A percentile compares a stretch with the other conserved stretches of the same genome.
Conservation (phyloP, 1,140 invertebrate species). For the Drosophila navojoa region DNA sequence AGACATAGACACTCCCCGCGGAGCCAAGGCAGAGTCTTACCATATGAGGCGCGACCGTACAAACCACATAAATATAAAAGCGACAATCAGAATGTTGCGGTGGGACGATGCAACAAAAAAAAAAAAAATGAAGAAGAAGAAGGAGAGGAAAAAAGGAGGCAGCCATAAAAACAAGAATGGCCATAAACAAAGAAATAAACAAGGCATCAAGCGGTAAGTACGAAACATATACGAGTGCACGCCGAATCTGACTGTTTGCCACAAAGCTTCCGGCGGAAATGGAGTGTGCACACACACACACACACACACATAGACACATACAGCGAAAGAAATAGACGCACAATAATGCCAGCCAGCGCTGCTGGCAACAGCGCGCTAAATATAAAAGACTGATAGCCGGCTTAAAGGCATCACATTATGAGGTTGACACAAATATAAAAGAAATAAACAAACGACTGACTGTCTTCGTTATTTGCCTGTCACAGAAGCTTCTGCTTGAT, state of each 20-base stretch:
- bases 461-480: slow-evolving; percentile 44
- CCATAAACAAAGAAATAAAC: slow-evolving; percentile 81
- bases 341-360: slow-evolving; percentile 57
- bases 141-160: slow-evolving; percentile 10
- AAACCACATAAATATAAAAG: slow-evolving; percentile 75
- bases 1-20: slow-evolving; percentile 10
- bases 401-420: slow-evolving; percentile 70
- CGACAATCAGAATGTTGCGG: slow-evolving; percentile 65
- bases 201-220: slow-evolving; percentile 69
- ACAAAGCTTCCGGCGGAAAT: slow-evolving; percentile 73
- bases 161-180: slow-evolving; percentile 57
- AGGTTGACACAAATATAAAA: slow-evolving; percentile 66
- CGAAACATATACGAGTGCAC: slow-evolving; percentile 44
- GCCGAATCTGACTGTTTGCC: slow-evolving; percentile 52
- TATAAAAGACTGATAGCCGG: slow-evolving; percentile 70
- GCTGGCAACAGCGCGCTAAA: slow-evolving; percentile 41
- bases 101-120: slow-evolving; percentile 32
- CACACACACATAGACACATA: slow-evolving; percentile 9
- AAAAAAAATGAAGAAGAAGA: slow-evolving; percentile 22
- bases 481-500: slow-evolving; percentile 27
- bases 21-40: slow-evolving; percentile 31
- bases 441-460: slow-evolving; percentile 52
- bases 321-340: slow-evolving; percentile 50
- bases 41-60: slow-evolving; percentile 63
- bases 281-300: slow-evolving; percentile 48